Evolutionary conservation across 2,797 vertebrate species (phyloP).

Genomic region (Anniella stebbinsi): DNA sequence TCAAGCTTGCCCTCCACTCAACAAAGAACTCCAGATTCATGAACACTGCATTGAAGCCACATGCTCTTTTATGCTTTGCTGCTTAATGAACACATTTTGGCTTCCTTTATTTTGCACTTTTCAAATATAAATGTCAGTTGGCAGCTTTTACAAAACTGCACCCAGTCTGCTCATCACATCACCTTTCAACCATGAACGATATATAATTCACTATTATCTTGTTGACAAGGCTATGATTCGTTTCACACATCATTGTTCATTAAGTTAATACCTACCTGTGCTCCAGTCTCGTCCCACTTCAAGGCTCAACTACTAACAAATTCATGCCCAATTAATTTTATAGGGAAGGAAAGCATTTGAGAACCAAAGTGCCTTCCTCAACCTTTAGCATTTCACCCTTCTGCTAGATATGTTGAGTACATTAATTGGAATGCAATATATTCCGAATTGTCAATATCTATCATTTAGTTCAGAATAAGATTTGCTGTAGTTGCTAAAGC

Average conservation of each 20-base stretch:
- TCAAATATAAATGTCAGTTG: conserved; percentile 57
- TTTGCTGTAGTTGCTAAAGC: background rate
- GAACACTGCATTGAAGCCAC: conserved; percentile 11
- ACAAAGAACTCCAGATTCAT: background rate
- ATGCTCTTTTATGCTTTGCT: conserved; percentile 21
- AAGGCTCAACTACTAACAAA: conserved; percentile 68
- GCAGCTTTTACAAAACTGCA: conserved; percentile 55
- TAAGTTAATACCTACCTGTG: conserved; percentile 74
- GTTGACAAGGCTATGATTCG: conserved; percentile 73
- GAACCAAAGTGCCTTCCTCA: conserved; percentile 56
- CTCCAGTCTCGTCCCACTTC: conserved; percentile 62
- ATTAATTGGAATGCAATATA: conserved; percentile 27
- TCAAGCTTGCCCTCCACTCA: background rate
- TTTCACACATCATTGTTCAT: conserved; percentile 78
- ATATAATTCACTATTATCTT: conserved; percentile 75
- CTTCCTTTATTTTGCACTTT: conserved; percentile 38
- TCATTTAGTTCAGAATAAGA: background rate
- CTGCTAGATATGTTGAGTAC: conserved; percentile 59
- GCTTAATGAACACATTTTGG: conserved; percentile 37
- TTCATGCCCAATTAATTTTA: conserved; percentile 73
- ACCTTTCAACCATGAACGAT: conserved; percentile 56
- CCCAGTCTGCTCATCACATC: conserved; percentile 40
- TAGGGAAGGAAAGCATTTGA: conserved; percentile 48
- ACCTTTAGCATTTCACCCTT: conserved; percentile 49
- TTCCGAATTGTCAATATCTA: conserved; percentile 13